phyloP scores from a whole-genome alignment of 2,113 vertebrate species.

The Galbula dea region DNA sequence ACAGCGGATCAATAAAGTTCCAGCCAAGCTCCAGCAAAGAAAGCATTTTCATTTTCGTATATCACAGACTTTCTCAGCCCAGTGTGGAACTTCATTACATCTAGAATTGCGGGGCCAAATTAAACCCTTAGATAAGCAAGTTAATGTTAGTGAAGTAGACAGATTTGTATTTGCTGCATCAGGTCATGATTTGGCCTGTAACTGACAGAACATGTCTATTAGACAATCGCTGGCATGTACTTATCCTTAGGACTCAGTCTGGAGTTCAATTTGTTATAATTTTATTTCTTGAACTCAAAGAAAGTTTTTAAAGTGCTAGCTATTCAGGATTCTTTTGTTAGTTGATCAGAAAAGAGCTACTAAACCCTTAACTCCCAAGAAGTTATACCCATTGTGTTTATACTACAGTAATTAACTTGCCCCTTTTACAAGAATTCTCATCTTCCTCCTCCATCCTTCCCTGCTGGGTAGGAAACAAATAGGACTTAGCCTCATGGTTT shows the following conservation, averaged over 20 bases:
- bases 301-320: background rate
- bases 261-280: background rate
- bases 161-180: rapidly evolving
- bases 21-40: background rate
- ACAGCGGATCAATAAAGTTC: background rate
- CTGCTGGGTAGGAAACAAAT: background rate
- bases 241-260: background rate
- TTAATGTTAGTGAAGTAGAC: background rate
- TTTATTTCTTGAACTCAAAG: background rate
- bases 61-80: background rate
- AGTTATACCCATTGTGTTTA: background rate
- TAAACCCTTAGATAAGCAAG: background rate
- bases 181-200: background rate
- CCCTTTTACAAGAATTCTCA: background rate
- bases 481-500: background rate
- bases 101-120: background rate
- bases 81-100: background rate
- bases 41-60: background rate
- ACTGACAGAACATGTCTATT: background rate
- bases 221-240: background rate
- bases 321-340: background rate
- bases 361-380: background rate
- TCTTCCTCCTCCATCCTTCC: background rate
- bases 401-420: background rate
- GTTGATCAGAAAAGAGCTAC: background rate